A percentile compares a stretch with the other conserved stretches of the same genome.
Evolutionary conservation across 1,140 invertebrate genomes (phyloP).

Genomic region (Dolichoris vasculosae): DNA sequence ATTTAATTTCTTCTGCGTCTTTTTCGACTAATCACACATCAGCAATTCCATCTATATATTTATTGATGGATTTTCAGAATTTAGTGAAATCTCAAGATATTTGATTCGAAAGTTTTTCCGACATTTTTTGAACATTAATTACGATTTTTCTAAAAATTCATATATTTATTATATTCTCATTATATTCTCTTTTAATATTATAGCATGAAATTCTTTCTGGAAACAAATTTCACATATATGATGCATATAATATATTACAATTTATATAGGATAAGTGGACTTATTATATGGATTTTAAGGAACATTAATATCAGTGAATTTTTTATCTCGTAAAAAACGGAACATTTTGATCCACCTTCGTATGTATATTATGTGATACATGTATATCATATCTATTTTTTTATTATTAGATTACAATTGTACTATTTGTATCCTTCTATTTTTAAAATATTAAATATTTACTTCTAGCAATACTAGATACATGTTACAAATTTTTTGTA

Average conservation of each 20-base stretch:
- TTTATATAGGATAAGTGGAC: neutral
- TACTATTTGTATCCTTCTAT: too few species aligned
- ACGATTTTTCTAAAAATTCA: neutral
- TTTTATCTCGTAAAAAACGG: too few species aligned
- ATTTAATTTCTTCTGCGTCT: neutral
- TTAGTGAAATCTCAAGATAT: neutral
- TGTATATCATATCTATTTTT: too few species aligned
- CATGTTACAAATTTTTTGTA: too few species aligned
- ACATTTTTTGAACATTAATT: conserved; percentile 2
- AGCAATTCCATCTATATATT: too few species aligned
- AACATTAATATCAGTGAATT: too few species aligned
- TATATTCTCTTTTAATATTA: neutral
- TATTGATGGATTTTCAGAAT: neutral
- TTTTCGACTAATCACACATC: neutral
- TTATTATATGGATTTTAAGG: neutral
- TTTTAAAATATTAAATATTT: too few species aligned
- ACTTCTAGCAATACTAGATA: too few species aligned
- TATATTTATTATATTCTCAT: too few species aligned
- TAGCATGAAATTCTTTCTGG: neutral
- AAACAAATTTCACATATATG: neutral
- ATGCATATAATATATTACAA: neutral
- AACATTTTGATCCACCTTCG: too few species aligned
- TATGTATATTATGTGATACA: too few species aligned
- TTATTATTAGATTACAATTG: too few species aligned
- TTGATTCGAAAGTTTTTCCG: neutral